Conservation (phyloP, 2,797 vertebrate genomes). For the Periophthalmus magnuspinnatus region DNA sequence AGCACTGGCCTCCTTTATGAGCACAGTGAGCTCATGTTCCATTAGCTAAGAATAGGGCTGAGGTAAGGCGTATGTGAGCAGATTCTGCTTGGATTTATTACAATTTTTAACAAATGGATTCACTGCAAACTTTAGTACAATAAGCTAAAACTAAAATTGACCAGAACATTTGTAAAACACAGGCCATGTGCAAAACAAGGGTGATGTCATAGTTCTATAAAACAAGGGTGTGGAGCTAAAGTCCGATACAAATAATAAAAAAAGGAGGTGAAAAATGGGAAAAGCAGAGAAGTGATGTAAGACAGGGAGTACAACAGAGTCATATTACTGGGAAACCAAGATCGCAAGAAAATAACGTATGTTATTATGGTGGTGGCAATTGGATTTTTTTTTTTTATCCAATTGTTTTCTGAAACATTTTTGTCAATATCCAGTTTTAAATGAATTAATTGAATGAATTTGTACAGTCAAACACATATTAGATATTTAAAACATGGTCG, state of each 20-base stretch:
- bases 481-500: not conserved
- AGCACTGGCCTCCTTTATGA: constrained; percentile 21
- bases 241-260: constrained; percentile 43
- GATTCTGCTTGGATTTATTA: constrained; percentile 30
- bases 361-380: not conserved
- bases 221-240: constrained; percentile 65
- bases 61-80: constrained; percentile 35
- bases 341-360: not conserved
- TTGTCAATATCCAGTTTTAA: not conserved
- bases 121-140: constrained; percentile 26
- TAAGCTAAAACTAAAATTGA: constrained; percentile 25
- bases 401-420: not conserved
- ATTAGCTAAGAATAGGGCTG: constrained; percentile 40
- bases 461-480: not conserved
- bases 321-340: constrained; percentile 7
- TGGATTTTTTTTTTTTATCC: not conserved
- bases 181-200: constrained; percentile 42
- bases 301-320: constrained; percentile 16
- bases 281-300: constrained; percentile 19
- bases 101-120: constrained; percentile 13
- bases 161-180: constrained; percentile 42
- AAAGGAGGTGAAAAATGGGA: not conserved
- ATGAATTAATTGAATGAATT: too few relatives aligned
- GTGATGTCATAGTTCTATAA: constrained; percentile 66
- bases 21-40: constrained; percentile 56